Evolutionary conservation across 2,888 invertebrate species (phyloP).

Genomic region (Nysson spinosus): DNA sequence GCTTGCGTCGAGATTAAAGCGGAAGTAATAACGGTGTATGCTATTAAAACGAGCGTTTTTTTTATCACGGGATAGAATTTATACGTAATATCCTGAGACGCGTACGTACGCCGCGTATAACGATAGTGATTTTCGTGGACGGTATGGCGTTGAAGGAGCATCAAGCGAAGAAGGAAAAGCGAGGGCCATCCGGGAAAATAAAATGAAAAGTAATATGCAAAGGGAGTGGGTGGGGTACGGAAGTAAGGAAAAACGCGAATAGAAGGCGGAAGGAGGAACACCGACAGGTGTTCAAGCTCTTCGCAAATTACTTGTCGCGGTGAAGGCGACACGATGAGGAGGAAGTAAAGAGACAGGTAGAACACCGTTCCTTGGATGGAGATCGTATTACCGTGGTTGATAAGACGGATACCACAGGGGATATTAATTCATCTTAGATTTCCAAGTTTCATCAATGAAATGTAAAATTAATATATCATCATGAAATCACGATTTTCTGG

Average conservation of each 20-base stretch:
- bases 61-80: not conserved
- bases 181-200: constrained; percentile 8
- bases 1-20: constrained; percentile 4
- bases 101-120: not conserved
- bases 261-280: not conserved
- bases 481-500: no score
- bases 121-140: constrained; percentile 26
- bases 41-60: constrained; percentile 1
- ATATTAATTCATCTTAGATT: constrained; percentile 46
- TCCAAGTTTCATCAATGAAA: no score
- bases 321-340: constrained; percentile 11
- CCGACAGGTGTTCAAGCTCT: constrained; percentile 45
- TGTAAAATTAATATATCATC: no score
- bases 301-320: constrained; percentile 50
- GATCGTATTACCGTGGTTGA: constrained; percentile 10
- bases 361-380: constrained; percentile 13
- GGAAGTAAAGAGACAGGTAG: constrained; percentile 8
- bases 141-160: not conserved
- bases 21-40: constrained; percentile 14
- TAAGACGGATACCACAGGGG: constrained; percentile 34
- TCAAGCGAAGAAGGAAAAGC: constrained; percentile 2
- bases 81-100: constrained; percentile 9
- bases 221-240: constrained; percentile 26
- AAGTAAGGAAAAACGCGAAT: not conserved
- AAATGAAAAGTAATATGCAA: constrained; percentile 43